Conservation (phyloP, 2,797 vertebrate genomes). For the Scyliorhinus canicula region DNA sequence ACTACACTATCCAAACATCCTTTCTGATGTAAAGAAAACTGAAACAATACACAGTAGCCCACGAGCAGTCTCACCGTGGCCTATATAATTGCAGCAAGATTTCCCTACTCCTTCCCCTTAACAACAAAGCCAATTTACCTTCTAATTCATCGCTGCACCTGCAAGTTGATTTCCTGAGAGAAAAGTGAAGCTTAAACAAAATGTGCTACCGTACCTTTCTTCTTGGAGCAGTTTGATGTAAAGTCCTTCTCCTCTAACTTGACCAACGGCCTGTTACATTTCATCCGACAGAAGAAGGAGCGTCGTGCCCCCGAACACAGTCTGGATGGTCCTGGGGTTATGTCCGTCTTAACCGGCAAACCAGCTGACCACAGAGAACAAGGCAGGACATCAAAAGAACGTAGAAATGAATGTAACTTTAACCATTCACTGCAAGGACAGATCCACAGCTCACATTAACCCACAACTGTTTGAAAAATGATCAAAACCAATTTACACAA, state of each 20-base stretch:
- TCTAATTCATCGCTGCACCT: background rate
- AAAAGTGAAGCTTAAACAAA: background rate
- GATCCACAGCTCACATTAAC: background rate
- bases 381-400: background rate
- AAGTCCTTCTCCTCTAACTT: constrained; percentile 98
- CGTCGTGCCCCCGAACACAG: constrained; percentile 90
- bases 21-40: background rate
- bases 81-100: background rate
- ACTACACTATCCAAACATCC: no score
- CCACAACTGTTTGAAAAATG: background rate
- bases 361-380: constrained; percentile 66
- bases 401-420: background rate
- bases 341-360: constrained; percentile 94
- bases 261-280: constrained; percentile 91
- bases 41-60: background rate
- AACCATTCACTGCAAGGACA: background rate
- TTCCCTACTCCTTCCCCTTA: background rate
- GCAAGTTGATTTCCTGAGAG: background rate
- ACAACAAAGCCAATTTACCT: background rate
- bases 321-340: constrained; percentile 87
- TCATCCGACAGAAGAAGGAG: constrained; percentile 99
- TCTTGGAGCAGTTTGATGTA: constrained; percentile 93
- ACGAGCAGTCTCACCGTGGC: background rate
- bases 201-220: constrained; percentile 73
- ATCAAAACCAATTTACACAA: background rate